A percentile compares a stretch with the other conserved stretches of the same genome.
Conservation (phyloP, 2,888 invertebrate species). For the Brenthis daphne region DNA sequence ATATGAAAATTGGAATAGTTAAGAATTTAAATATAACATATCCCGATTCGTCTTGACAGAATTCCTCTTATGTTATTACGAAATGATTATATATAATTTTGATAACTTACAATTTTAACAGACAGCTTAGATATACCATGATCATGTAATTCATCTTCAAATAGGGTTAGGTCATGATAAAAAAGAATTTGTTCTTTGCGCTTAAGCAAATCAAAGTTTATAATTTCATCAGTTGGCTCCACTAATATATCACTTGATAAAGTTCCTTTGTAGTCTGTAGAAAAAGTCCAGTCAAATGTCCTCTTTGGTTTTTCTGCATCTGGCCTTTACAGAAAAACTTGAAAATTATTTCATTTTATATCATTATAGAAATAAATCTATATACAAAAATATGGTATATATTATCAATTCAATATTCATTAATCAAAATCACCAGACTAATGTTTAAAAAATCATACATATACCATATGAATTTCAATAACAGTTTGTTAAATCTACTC, state of each 20-base stretch:
- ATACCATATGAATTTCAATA: background rate
- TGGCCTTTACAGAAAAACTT: constrained; percentile 77
- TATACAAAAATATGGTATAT: no score
- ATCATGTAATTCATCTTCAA: constrained; percentile 99
- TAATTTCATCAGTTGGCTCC: constrained; percentile 86
- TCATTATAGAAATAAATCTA: background rate
- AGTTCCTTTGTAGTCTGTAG: constrained; percentile 95
- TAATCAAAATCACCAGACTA: no score
- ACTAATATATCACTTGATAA: constrained; percentile 82
- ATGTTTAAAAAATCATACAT: background rate
- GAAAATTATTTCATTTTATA: constrained; percentile 6
- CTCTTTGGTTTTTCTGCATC: constrained; percentile 90
- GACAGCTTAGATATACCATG: constrained; percentile 95
- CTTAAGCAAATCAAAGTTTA: constrained; percentile 94
- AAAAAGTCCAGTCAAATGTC: constrained; percentile 99
- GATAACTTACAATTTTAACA: constrained; percentile 94
- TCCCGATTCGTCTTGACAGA: no score
- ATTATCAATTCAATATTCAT: no score
- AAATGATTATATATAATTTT: background rate
- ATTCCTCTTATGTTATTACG: background rate
- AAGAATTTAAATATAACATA: no score
- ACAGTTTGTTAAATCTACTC: constrained; percentile 22
- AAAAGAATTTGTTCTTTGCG: constrained; percentile 95
- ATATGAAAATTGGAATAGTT: no score
- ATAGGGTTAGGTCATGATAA: constrained; percentile 95